phyloP scores from a whole-genome alignment of 1,140 invertebrate genomes.

The Drosophila willistoni region DNA sequence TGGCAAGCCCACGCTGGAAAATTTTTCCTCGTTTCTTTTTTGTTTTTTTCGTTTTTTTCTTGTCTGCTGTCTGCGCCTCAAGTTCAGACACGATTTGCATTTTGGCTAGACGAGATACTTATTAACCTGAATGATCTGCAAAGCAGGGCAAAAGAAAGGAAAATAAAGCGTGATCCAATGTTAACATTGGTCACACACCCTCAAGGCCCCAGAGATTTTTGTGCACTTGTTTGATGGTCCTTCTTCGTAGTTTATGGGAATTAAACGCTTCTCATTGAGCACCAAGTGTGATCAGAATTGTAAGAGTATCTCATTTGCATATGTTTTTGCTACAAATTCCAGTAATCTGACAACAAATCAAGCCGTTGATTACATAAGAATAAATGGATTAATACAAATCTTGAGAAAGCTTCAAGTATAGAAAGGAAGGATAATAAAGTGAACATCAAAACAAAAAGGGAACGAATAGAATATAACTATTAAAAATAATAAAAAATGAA shows the following conservation, averaged over 20 bases:
- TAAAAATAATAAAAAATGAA: too few relatives aligned
- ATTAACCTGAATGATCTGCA: conserved; percentile 58
- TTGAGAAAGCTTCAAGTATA: too few relatives aligned
- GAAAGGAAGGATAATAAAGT: too few relatives aligned
- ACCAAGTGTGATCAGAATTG: neutral
- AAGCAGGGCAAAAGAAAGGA: conserved; percentile 28
- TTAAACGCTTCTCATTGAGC: neutral
- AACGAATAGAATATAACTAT: too few relatives aligned
- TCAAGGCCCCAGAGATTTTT: conserved; percentile 25
- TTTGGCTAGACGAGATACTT: conserved; percentile 60
- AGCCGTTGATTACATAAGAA: too few relatives aligned
- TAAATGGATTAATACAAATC: too few relatives aligned
- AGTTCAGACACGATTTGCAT: conserved; percentile 61
- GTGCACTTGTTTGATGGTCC: conserved; percentile 33
- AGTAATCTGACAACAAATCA: too few relatives aligned
- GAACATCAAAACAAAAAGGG: too few relatives aligned
- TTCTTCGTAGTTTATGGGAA: neutral
- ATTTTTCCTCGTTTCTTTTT: neutral
- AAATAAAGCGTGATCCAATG: conserved; percentile 56
- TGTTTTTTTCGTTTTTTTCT: too few relatives aligned
- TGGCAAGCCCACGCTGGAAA: conserved; percentile 49
- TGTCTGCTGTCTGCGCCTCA: conserved; percentile 32
- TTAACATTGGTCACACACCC: conserved; percentile 56
- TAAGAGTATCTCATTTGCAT: too few relatives aligned
- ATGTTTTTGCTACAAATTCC: too few relatives aligned